A percentile compares a stretch with the other conserved stretches of the same genome.
These are phyloP conservation scores for Chaetodon trifascialis DNA, from an alignment of 2,113 vertebrate species.

Conservation along the genomic window DNA sequence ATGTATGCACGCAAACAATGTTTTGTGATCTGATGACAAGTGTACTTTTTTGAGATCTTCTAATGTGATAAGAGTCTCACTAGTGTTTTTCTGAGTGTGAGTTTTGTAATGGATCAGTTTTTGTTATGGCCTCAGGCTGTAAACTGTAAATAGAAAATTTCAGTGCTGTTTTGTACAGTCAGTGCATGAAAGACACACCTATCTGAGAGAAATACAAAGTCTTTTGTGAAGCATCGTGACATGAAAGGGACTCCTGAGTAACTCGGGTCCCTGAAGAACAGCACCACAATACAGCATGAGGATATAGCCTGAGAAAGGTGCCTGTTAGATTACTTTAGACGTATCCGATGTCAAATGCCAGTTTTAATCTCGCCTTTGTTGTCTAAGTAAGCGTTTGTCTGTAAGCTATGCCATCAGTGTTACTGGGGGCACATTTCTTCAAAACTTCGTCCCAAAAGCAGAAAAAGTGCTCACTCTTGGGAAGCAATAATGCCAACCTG, in stretches of 20 bases:
- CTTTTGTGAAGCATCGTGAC: slow-evolving; percentile 68
- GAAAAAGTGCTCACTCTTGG: not conserved
- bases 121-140: slow-evolving; percentile 64
- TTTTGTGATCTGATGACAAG: slow-evolving; percentile 49
- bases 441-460: slow-evolving; percentile 33
- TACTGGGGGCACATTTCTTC: slow-evolving; percentile 24
- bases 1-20: slow-evolving; percentile 29
- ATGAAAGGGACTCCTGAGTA: slow-evolving; percentile 49
- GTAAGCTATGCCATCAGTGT: slow-evolving; percentile 44
- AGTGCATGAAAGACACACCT: slow-evolving; percentile 73
- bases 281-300: slow-evolving; percentile 54
- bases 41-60: slow-evolving; percentile 45
- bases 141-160: slow-evolving; percentile 57
- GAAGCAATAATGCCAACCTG: not conserved
- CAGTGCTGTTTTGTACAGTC: slow-evolving; percentile 56
- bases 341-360: slow-evolving; percentile 75
- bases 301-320: slow-evolving; percentile 55
- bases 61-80: slow-evolving; percentile 49
- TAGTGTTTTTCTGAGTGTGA: slow-evolving; percentile 23
- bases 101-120: slow-evolving; percentile 59
- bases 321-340: slow-evolving; percentile 61
- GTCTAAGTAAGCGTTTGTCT: slow-evolving; percentile 61
- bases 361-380: slow-evolving; percentile 72
- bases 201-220: slow-evolving; percentile 57
- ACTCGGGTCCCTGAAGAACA: slow-evolving; percentile 55